A percentile compares a stretch with the other conserved stretches of the same genome.
Evolutionary conservation across 2,797 vertebrate genomes (phyloP).

Genomic region (Delichon dasypus): DNA sequence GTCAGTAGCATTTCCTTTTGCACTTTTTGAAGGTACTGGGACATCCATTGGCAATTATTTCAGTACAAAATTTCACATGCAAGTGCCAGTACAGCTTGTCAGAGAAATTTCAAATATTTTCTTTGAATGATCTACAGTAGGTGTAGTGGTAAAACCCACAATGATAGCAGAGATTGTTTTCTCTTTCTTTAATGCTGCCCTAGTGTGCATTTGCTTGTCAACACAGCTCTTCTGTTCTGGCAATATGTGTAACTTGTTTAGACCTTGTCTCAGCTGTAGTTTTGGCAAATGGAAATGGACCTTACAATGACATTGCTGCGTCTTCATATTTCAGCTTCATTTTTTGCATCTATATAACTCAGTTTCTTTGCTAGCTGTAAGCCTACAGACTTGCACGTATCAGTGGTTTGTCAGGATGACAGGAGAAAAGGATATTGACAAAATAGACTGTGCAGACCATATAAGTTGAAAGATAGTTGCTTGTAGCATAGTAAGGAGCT

Average conservation of each 20-base stretch:
- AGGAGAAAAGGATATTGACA: neutral
- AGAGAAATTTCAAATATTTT: neutral
- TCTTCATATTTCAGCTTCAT: neutral
- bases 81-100: neutral
- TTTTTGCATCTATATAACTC: neutral
- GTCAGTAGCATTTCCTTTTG: neutral
- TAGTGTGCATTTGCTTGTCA: neutral
- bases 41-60: neutral
- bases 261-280: neutral
- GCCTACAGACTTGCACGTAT: accelerated
- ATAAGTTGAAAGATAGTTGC: neutral
- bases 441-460: neutral
- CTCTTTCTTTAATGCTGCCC: neutral
- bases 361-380: neutral
- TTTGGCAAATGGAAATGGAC: neutral
- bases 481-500: neutral
- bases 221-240: neutral
- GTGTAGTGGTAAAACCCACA: neutral
- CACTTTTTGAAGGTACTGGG: neutral
- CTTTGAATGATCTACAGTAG: neutral
- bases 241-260: neutral
- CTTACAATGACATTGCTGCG: neutral
- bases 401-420: neutral
- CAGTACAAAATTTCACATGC: neutral
- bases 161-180: neutral